These are phyloP conservation scores for Amiota minor DNA, from an alignment of 2,888 invertebrate species.

Conservation along the genomic window DNA sequence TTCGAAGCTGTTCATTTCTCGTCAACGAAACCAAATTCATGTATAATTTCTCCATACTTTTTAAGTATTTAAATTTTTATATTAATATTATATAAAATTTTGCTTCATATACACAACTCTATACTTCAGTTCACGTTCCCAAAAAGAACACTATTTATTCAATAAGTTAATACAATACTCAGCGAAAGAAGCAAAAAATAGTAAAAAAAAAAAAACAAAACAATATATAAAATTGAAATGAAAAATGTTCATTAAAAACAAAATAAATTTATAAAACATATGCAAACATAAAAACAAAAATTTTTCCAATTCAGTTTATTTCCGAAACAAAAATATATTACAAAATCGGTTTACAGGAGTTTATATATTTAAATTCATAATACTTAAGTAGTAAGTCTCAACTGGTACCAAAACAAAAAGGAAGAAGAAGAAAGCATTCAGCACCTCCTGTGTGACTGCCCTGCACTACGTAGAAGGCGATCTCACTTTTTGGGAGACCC, in stretches of 20 bases:
- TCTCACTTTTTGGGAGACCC: too few relatives aligned
- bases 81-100: conserved; percentile 16
- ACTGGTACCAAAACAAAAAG: too few relatives aligned
- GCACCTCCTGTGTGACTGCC: too few relatives aligned
- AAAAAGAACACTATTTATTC: conserved; percentile 5
- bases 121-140: conserved; percentile 45
- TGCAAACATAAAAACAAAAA: too few relatives aligned
- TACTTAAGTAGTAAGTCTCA: too few relatives aligned
- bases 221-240: too few relatives aligned
- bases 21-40: conserved; percentile 13
- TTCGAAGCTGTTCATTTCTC: background rate
- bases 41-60: background rate
- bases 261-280: background rate
- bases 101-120: conserved; percentile 36
- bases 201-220: background rate
- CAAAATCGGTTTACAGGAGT: too few relatives aligned
- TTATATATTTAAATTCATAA: too few relatives aligned
- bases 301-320: too few relatives aligned
- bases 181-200: background rate
- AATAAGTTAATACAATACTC: conserved; percentile 4
- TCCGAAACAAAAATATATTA: too few relatives aligned
- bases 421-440: too few relatives aligned
- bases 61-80: background rate
- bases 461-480: too few relatives aligned
- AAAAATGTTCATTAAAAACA: conserved; percentile 12